Evolutionary conservation across 2,888 invertebrate genomes (phyloP).

Genomic region (Marasmarcha lunaedactyla): DNA sequence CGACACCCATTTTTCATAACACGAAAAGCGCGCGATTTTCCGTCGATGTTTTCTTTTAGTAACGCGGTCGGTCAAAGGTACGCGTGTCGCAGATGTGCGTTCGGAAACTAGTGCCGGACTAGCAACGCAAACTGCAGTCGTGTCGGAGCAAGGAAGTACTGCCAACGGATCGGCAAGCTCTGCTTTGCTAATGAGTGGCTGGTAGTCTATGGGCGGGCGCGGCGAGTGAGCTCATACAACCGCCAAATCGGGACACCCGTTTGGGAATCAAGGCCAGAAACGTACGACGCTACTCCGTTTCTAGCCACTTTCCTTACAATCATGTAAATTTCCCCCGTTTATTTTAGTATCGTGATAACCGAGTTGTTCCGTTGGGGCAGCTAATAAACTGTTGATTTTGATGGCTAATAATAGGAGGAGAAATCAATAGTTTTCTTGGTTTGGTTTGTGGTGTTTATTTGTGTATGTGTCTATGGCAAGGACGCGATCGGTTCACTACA

Average conservation of each 20-base stretch:
- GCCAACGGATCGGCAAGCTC: slow-evolving; percentile 36
- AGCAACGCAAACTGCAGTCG: slow-evolving; percentile 62
- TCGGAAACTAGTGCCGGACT: slow-evolving; percentile 61
- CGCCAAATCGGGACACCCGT: slow-evolving; percentile 50
- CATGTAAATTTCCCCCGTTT: slow-evolving; percentile 51
- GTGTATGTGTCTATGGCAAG: background rate
- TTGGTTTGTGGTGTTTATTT: background rate
- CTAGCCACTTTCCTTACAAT: slow-evolving; percentile 42
- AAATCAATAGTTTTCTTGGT: slow-evolving; percentile 33
- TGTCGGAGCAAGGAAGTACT: slow-evolving; percentile 50
- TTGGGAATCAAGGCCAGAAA: slow-evolving; percentile 62
- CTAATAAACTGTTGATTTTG: slow-evolving; percentile 18
- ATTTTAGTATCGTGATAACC: slow-evolving; percentile 37
- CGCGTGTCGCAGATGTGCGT: slow-evolving; percentile 48
- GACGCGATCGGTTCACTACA: too few species aligned
- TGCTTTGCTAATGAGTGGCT: slow-evolving; percentile 26
- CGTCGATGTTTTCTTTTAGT: slow-evolving; percentile 24
- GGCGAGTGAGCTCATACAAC: slow-evolving; percentile 47
- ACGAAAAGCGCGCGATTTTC: slow-evolving; percentile 27
- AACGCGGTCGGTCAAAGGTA: slow-evolving; percentile 31
- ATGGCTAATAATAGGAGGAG: slow-evolving; percentile 18
- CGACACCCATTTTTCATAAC: slow-evolving; percentile 52
- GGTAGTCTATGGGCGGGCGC: slow-evolving; percentile 21
- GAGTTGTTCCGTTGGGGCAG: background rate
- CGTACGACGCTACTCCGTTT: slow-evolving; percentile 52